These are phyloP conservation scores for Nomada lathburiana DNA, from an alignment of 2,888 invertebrate genomes.

Conservation along the genomic window DNA sequence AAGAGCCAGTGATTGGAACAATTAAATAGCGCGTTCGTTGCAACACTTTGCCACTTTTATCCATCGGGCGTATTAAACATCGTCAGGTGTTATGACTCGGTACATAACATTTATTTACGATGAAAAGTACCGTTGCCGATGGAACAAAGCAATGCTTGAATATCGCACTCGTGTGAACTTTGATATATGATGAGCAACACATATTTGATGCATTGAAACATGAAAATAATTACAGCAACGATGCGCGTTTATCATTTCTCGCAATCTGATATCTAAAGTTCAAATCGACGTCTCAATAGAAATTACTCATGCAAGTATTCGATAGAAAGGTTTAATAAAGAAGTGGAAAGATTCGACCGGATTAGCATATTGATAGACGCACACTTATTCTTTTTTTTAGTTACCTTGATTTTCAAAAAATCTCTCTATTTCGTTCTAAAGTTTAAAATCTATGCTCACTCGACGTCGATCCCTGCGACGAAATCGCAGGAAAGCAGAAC, in stretches of 20 bases:
- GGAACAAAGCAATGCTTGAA: slow-evolving; percentile 32
- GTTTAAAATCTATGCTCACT: too few relatives aligned
- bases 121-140: neutral
- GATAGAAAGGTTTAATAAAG: slow-evolving; percentile 35
- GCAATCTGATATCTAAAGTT: slow-evolving; percentile 62
- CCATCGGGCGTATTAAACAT: neutral
- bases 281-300: slow-evolving; percentile 52
- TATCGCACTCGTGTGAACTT: slow-evolving; percentile 51
- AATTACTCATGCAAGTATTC: slow-evolving; percentile 33
- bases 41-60: neutral
- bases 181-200: slow-evolving; percentile 58
- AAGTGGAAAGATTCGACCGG: slow-evolving; percentile 31
- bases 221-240: slow-evolving; percentile 60
- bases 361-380: slow-evolving; percentile 59
- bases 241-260: slow-evolving; percentile 48
- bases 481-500: too few relatives aligned
- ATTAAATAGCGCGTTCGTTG: neutral
- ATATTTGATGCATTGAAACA: slow-evolving; percentile 48
- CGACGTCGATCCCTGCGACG: too few relatives aligned
- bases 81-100: neutral
- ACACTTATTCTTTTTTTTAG: slow-evolving; percentile 23
- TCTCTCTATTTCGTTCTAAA: too few relatives aligned
- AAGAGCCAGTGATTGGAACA: neutral
- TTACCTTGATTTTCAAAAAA: slow-evolving; percentile 1
- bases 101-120: slow-evolving; percentile 3